phyloP scores from a whole-genome alignment of 2,113 vertebrate species.

The Corythornis cristatus region DNA sequence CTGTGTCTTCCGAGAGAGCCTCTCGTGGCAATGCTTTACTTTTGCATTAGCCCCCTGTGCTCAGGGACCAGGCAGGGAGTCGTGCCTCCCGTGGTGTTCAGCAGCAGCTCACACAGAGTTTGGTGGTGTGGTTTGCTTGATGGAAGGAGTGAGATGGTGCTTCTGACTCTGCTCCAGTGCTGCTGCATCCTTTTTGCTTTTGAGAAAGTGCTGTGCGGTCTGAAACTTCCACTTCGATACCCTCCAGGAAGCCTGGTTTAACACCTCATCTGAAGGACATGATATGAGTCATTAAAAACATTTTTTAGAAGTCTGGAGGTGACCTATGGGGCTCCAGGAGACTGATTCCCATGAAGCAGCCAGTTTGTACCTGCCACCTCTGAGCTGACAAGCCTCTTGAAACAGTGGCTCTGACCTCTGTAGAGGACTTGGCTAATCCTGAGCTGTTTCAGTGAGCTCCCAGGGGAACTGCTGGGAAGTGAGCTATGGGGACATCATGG shows the following conservation, averaged over 20 bases:
- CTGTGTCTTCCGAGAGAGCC: neutral
- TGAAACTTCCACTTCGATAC: constrained; percentile 11
- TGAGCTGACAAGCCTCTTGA: neutral
- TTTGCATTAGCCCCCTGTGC: neutral
- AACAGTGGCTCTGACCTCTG: neutral
- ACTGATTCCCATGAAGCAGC: neutral
- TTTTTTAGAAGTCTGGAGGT: constrained; percentile 36
- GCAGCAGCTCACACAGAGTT: neutral
- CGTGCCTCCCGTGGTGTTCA: neutral
- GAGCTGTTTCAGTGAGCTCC: neutral
- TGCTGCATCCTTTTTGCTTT: neutral
- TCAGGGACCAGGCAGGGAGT: neutral
- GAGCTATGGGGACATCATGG: neutral
- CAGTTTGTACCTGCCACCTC: neutral
- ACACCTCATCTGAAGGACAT: constrained; percentile 21
- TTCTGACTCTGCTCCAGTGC: neutral
- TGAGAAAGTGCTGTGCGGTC: constrained; percentile 1
- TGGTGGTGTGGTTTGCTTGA: neutral
- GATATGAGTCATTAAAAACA: constrained; percentile 30
- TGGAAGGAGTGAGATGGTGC: neutral
- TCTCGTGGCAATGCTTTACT: neutral
- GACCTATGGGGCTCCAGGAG: constrained; percentile 32
- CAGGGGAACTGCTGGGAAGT: neutral
- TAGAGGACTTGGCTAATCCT: neutral
- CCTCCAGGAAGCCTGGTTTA: constrained; percentile 35